These are phyloP conservation scores for Euzetes globulus DNA, from an alignment of 2,888 invertebrate species.

Conservation along the genomic window DNA sequence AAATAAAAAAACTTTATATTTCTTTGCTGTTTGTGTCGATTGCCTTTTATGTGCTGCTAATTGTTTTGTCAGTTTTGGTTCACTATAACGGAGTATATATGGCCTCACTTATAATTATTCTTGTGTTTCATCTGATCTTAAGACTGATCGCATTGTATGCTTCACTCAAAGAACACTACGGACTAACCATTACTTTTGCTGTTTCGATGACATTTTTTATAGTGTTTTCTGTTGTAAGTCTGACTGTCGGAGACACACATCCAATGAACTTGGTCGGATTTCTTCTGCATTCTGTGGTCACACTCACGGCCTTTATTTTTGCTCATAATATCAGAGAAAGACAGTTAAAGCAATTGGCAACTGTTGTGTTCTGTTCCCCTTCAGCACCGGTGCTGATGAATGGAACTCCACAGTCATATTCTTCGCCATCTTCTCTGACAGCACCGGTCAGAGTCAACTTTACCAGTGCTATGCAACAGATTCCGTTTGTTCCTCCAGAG, in stretches of 20 bases:
- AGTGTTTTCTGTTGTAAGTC: neutral
- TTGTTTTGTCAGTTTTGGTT: neutral
- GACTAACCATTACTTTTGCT: neutral
- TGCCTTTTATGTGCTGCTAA: neutral
- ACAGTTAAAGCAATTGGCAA: conserved; percentile 15
- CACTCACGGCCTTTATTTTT: neutral
- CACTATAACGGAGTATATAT: neutral
- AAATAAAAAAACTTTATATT: conserved; percentile 9
- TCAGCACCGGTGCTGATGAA: neutral
- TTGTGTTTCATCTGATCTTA: neutral
- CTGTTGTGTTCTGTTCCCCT: conserved; percentile 17
- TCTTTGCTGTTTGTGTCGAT: conserved; percentile 2
- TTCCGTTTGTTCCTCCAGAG: neutral
- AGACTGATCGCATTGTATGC: neutral
- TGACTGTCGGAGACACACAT: neutral
- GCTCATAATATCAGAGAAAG: neutral
- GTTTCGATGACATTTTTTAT: neutral
- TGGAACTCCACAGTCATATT: conserved; percentile 4
- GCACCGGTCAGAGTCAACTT: conserved; percentile 7
- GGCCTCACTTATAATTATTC: neutral
- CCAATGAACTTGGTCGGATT: conserved; percentile 8
- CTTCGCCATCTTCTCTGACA: neutral
- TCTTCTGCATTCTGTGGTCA: neutral
- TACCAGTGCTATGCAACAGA: neutral
- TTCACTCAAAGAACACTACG: neutral